These are phyloP conservation scores for Druon quercuslanigerum DNA, from an alignment of 1,140 invertebrate genomes.

Conservation along the genomic window DNA sequence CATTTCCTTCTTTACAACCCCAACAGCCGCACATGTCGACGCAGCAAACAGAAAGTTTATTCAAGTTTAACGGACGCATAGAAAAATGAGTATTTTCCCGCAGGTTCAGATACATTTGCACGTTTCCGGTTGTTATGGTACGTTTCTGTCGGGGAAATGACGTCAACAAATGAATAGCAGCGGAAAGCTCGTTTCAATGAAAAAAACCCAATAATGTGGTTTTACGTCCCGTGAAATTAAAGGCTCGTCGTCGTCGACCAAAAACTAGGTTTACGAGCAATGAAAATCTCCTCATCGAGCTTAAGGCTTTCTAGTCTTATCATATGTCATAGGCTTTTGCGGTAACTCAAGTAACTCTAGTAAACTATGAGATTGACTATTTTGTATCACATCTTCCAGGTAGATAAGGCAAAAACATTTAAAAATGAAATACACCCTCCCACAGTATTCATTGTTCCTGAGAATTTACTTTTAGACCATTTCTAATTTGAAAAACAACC, in stretches of 20 bases:
- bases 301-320: constrained; percentile 26
- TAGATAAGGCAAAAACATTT: neutral
- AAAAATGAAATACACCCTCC: neutral
- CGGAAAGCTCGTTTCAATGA: constrained; percentile 18
- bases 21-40: too few species aligned
- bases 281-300: constrained; percentile 29
- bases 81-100: neutral
- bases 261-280: constrained; percentile 26
- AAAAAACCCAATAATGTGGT: constrained; percentile 31
- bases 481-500: too few species aligned
- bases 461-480: too few species aligned
- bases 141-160: neutral
- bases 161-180: constrained; percentile 20
- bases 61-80: too few species aligned
- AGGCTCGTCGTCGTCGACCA: constrained; percentile 22
- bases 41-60: too few species aligned
- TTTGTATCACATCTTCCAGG: neutral
- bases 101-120: neutral
- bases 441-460: too few species aligned
- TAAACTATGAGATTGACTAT: neutral
- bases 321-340: neutral
- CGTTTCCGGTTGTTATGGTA: neutral
- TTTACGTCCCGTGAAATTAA: constrained; percentile 31
- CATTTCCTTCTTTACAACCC: too few species aligned
- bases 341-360: neutral